phyloP scores from a whole-genome alignment of 2,888 invertebrate species.

The Saturnia pavonia region DNA sequence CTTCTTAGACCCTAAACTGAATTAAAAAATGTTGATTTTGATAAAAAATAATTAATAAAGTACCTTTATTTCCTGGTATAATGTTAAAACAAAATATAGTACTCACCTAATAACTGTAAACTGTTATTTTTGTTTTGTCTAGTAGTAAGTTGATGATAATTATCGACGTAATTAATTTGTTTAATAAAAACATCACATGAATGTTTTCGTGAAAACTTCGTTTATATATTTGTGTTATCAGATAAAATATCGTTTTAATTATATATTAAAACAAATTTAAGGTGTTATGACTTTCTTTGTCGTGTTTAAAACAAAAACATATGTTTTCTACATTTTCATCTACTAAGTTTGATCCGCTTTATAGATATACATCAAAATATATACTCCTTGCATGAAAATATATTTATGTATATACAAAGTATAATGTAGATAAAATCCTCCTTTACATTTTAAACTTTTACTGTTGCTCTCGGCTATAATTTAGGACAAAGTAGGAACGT shows the following conservation, averaged over 20 bases:
- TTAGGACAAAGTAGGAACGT: not conserved
- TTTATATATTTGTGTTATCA: too few relatives aligned
- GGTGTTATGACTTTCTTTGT: not conserved
- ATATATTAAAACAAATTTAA: not conserved
- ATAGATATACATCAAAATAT: too few relatives aligned
- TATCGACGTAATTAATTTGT: not conserved
- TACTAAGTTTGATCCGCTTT: not conserved
- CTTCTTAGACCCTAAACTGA: too few relatives aligned
- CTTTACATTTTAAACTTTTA: not conserved
- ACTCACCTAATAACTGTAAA: not conserved
- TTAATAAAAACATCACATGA: too few relatives aligned
- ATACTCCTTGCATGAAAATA: too few relatives aligned
- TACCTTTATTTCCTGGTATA: too few relatives aligned
- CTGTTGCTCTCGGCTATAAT: not conserved
- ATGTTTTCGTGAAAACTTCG: too few relatives aligned
- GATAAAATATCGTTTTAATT: too few relatives aligned
- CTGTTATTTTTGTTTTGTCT: not conserved
- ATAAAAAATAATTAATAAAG: too few relatives aligned
- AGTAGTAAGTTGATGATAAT: not conserved
- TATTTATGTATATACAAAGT: too few relatives aligned
- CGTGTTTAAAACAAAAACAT: not conserved
- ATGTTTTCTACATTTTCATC: not conserved
- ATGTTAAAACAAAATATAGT: not conserved
- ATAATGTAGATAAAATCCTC: not conserved
- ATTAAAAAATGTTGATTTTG: too few relatives aligned